Evolutionary conservation across 2,797 vertebrate genomes (phyloP), one percentile per base, ranked within the genome.

Genomic region (Enteromius treurensis): DNA sequence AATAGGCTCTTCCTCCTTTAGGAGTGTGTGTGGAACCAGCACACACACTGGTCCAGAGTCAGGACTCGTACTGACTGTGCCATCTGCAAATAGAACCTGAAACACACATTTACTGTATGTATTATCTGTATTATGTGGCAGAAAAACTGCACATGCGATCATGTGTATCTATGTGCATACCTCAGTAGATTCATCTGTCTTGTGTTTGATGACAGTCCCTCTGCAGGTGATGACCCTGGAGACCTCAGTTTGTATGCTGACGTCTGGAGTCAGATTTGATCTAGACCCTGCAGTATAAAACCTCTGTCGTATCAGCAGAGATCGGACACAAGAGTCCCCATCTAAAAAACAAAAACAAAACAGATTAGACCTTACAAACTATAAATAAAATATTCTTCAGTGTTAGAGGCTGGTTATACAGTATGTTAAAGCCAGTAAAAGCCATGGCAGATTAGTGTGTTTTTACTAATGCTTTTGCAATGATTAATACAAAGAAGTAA

Each of bases 81-180:
- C 96, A 80, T 98, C 95, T 79, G 97, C 93, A 94, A 97, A 98
- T 65, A 99, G 92, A 85, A 98, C 88, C 98, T 99, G 84, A 51
- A 83, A 83, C n/a, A 26, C 69, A 58, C 23, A 77, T 45, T 45
- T 26, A 68, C 32, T 34, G 5, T 26, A 5, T 23, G 29, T 62
- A 23, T 26, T 58, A 42, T 32, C 32, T 45, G 53, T 55, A 26
- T 23, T 70, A 34, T 45, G 1, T 53, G 23, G 60, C 21, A 51
- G 14, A 68, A 34, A 32, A 68, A n/a, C 64, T 34, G 34, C 47
- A 40, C 69, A 32, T 67, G 5, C n/a, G 49, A 58, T 23, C 60
- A 73, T 21, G 1, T 47, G 1, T 42, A 9, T 47, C 58, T 78
- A 19, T 75, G 29, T 58, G 4, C 42, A 34, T 91, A 99, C 98